Base-by-base conservation (phyloP, 2,888 invertebrate species). In the Smittia sp. region DNA sequence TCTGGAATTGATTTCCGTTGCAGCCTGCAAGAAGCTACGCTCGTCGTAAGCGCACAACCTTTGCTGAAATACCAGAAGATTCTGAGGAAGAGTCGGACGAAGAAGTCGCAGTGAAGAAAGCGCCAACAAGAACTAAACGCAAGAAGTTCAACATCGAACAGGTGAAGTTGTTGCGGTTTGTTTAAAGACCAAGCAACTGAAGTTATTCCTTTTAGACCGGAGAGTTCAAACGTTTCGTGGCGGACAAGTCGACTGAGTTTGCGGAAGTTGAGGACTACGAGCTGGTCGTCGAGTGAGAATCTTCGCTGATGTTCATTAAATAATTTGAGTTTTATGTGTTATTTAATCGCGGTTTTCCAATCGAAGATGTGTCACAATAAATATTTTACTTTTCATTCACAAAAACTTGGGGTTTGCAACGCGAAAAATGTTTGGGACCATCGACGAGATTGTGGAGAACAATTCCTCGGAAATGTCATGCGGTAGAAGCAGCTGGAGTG, bases 401-500 rank as follows among this genome's bases (percentile, higher is more conserved):
- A 90, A 86, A 78, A 93, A 89, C 78, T 97, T 87, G 1, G 97
- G 96, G 85, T 95, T 97, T n/a, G 96, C 94, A 52, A 96, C 89
- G 76, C 96, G 87, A 83, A 98, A 98, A 76, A 98, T 95, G 79
- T 90, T 89, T 24, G 97, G 95, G 77, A 98, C 86, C 90, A 98
- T 93, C 73, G 90, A 88, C 1, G 94, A 90, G 74, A 97, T 85
- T 68, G 90, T 89, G 46, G 87, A 86, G 80, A 95, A 95, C 39
- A 94, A 87, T 78, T 91, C 91, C 78, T 90, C 90, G 0, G 94
- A 92, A 79, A 94, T 89, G 54, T 90, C 90, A 85, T 89, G 87
- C 1, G 96, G 96, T 69, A 95, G 88, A 75, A 95, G 84, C 58
- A 84, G 70, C 76, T 83, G 83, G 24, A 83, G 75, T 0, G 83